Evolutionary conservation across 2,797 vertebrate genomes (phyloP).

Genomic region (Microcaecilia unicolor): DNA sequence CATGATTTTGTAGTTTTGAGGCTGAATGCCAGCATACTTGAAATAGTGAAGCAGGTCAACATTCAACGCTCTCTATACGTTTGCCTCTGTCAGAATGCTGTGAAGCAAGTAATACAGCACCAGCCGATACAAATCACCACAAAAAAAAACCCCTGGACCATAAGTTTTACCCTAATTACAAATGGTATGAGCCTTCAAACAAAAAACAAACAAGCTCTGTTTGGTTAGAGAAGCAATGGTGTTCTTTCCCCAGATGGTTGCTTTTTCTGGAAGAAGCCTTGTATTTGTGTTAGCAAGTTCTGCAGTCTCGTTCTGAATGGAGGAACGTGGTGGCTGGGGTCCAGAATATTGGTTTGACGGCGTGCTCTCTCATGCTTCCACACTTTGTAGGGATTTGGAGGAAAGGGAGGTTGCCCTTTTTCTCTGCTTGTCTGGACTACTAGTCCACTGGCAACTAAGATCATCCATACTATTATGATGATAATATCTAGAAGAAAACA

Average conservation of each 20-base stretch:
- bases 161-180: too few relatives aligned
- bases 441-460: constrained; percentile 68
- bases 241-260: constrained; percentile 77
- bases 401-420: constrained; percentile 66
- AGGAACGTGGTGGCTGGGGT: constrained; percentile 84
- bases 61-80: too few relatives aligned
- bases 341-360: constrained; percentile 83
- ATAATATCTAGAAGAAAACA: constrained; percentile 61
- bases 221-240: constrained; percentile 70
- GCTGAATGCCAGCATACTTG: too few relatives aligned
- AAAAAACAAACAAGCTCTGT: too few relatives aligned
- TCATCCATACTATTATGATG: constrained; percentile 74
- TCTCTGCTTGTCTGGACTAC: constrained; percentile 76
- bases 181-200: too few relatives aligned
- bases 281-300: constrained; percentile 36
- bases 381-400: constrained; percentile 78
- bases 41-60: too few relatives aligned
- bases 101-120: too few relatives aligned
- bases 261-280: constrained; percentile 50
- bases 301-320: constrained; percentile 67
- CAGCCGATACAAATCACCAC: too few relatives aligned
- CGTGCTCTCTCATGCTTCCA: constrained; percentile 82
- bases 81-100: too few relatives aligned
- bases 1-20: too few relatives aligned
- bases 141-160: too few relatives aligned